Base-by-base conservation (phyloP, 1,140 invertebrate species). In the Catajapyx aquilonaris region DNA sequence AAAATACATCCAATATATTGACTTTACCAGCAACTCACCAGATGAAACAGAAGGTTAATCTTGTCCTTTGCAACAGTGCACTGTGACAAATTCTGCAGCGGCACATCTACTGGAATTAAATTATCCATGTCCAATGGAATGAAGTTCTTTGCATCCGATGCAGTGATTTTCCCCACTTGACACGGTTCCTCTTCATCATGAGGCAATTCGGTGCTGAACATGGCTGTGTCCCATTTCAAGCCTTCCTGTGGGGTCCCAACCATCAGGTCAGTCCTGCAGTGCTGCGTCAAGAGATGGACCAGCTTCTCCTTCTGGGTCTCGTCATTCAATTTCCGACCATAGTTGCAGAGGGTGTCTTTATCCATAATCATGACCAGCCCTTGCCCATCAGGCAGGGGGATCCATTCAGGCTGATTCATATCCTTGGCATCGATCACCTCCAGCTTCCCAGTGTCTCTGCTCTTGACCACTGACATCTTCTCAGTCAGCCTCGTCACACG, bases 141-240 rank as follows among this genome's bases (percentile, higher is more conserved):
- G 2, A 84, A n/a, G n/a, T n/a, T n/a, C n/a, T n/a, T n/a, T n/a
- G n/a, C n/a, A n/a, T n/a, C n/a, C n/a, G n/a, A n/a, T n/a, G n/a
- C n/a, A n/a, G n/a, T n/a, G n/a, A n/a, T n/a, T n/a, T n/a, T n/a
- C n/a, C n/a, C n/a, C n/a, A n/a, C n/a, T n/a, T n/a, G n/a, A n/a
- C n/a, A n/a, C n/a, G n/a, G n/a, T n/a, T n/a, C n/a, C n/a, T n/a
- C n/a, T n/a, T n/a, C n/a, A n/a, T n/a, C n/a, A n/a, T n/a, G n/a
- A n/a, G n/a, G n/a, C n/a, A n/a, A 73, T 35, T 87, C 81, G 18
- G 90, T 93, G 54, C 76, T 72, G 55, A 99, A 97, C 47, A 88
- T 81, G 9, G 85, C 84, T 1, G 80, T 81, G 33, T 95, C 95
- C 86, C 94, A 98, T 60, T 99, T 99, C 91, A 93, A 98, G 4